Conservation (phyloP, 2,797 vertebrate genomes). For the Loris lydekkerianus region DNA sequence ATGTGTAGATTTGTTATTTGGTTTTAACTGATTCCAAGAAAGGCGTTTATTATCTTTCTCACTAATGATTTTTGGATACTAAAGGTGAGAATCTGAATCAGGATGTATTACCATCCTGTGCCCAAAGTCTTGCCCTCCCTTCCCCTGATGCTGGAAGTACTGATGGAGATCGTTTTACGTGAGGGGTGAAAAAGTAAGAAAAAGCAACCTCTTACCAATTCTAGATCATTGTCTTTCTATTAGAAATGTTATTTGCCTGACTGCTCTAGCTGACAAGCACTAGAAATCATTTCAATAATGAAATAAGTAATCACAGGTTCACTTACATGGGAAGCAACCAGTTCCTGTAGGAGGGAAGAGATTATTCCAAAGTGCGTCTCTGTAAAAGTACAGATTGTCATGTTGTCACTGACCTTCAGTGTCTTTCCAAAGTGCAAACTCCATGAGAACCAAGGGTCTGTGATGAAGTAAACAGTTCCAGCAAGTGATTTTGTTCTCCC, state of each 20-base stretch:
- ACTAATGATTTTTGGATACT: background rate
- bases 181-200: background rate
- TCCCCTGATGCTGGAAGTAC: background rate
- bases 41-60: background rate
- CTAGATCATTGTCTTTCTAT: background rate
- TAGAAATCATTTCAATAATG: background rate
- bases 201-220: background rate
- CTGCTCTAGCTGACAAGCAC: background rate
- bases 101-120: background rate
- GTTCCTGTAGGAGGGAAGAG: background rate
- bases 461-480: background rate
- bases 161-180: background rate
- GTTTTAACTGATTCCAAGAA: background rate
- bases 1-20: accelerated
- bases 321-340: background rate
- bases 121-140: background rate
- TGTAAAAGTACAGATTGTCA: background rate
- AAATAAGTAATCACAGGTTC: background rate
- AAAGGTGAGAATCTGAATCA: background rate
- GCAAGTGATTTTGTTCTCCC: background rate
- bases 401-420: background rate
- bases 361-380: background rate
- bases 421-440: background rate
- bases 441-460: background rate
- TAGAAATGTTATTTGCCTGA: background rate